Conservation (phyloP, 1,140 invertebrate genomes). For the Drosophila kikkawai region DNA sequence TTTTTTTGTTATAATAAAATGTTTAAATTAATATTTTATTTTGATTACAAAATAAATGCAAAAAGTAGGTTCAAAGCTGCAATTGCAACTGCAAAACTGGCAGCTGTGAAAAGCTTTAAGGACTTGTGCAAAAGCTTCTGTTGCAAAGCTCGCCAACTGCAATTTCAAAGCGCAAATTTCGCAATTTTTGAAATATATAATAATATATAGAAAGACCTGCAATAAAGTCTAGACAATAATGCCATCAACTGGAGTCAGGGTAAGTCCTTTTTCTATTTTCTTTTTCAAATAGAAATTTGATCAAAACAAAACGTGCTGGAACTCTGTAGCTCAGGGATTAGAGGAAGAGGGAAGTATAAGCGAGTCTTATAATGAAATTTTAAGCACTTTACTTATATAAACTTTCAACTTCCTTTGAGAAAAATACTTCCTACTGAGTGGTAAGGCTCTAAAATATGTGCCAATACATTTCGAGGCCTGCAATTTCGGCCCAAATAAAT, state of each 20-base stretch:
- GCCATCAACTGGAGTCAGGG: neutral
- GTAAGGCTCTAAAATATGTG: neutral
- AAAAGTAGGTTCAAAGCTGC: constrained; percentile 46
- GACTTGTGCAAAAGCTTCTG: constrained; percentile 34
- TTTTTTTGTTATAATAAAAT: neutral
- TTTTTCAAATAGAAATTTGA: neutral
- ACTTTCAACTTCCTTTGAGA: neutral
- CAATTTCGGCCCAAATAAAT: constrained; percentile 8
- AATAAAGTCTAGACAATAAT: constrained; percentile 14
- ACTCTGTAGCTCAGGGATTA: constrained; percentile 6
- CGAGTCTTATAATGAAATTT: neutral
- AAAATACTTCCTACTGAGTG: too few species aligned
- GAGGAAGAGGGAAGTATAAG: neutral
- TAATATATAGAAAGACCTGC: neutral
- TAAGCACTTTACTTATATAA: neutral
- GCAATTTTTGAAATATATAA: neutral
- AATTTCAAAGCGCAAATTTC: constrained; percentile 47
- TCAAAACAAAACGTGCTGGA: constrained; percentile 29
- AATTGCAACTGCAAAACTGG: constrained; percentile 15
- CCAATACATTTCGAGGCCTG: neutral
- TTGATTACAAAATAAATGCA: constrained; percentile 16
- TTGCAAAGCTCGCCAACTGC: constrained; percentile 43
- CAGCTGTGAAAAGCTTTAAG: constrained; percentile 39
- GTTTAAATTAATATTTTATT: neutral
- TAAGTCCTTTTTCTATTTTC: neutral